phyloP scores from a whole-genome alignment of 2,113 vertebrate species.

The Panthera uncia region DNA sequence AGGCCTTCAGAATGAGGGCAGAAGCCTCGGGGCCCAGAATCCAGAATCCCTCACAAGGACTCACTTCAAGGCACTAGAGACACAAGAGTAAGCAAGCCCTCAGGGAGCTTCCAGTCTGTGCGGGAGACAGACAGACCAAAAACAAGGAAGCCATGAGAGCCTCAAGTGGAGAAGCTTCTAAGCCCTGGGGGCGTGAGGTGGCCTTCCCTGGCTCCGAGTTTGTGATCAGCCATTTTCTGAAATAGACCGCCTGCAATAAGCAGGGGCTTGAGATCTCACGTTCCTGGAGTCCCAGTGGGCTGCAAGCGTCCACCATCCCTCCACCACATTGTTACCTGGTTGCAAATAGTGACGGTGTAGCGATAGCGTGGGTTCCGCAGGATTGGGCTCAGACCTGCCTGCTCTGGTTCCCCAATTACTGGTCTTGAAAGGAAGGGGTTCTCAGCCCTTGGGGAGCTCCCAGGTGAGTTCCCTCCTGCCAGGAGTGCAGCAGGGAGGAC shows the following conservation, averaged over 20 bases:
- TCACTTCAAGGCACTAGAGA: not conserved
- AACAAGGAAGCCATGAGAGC: not conserved
- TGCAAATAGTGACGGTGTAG: not conserved
- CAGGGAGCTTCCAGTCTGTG: not conserved
- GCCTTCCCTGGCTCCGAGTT: not conserved
- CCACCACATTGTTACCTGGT: accelerated
- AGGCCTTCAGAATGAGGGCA: not conserved
- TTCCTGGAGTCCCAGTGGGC: not conserved
- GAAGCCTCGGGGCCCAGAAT: not conserved
- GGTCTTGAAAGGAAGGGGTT: not conserved
- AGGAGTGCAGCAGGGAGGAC: not conserved
- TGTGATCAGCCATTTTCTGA: not conserved
- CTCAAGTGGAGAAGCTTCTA: not conserved
- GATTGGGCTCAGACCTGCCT: not conserved
- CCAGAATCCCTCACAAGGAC: not conserved
- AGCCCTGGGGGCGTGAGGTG: accelerated
- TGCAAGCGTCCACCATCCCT: not conserved
- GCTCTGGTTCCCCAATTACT: not conserved
- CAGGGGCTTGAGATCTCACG: not conserved
- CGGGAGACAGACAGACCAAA: not conserved
- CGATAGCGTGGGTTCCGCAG: not conserved
- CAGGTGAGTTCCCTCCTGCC: not conserved
- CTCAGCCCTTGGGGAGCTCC: not conserved
- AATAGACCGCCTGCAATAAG: not conserved
- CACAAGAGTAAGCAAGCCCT: not conserved